A percentile compares a stretch with the other conserved stretches of the same genome.
Conservation (phyloP, 2,888 invertebrate species). For the Epistrophe eligans region DNA sequence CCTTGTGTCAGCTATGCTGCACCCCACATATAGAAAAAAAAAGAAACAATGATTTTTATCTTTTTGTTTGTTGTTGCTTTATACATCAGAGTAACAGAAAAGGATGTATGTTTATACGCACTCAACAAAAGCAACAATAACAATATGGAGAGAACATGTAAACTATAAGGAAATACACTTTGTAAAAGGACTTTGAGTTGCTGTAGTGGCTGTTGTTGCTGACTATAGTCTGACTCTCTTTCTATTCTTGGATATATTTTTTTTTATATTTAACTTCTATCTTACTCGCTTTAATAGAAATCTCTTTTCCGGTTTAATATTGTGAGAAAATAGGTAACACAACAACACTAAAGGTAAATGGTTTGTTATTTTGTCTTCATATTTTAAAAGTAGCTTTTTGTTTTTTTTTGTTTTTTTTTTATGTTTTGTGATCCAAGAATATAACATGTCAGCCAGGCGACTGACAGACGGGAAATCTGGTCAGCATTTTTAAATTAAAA, state of each 20-base stretch:
- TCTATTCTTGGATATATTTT: slow-evolving; percentile 13
- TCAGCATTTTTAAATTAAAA: slow-evolving; percentile 55
- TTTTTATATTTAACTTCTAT: neutral
- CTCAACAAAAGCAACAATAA: slow-evolving; percentile 45
- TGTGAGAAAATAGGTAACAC: slow-evolving; percentile 33
- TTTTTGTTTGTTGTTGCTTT: slow-evolving; percentile 43
- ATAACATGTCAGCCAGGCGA: slow-evolving; percentile 14
- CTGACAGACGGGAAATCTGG: slow-evolving; percentile 26
- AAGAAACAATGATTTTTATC: slow-evolving; percentile 42
- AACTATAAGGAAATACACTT: slow-evolving; percentile 17
- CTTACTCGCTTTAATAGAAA: slow-evolving; percentile 34
- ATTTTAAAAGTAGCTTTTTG: slow-evolving; percentile 25
- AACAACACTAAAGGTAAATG: slow-evolving; percentile 21
- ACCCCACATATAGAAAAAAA: slow-evolving; percentile 24
- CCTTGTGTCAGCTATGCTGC: slow-evolving; percentile 67
- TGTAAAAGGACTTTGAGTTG: slow-evolving; percentile 20
- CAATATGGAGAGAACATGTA: slow-evolving; percentile 8
- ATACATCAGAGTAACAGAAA: slow-evolving; percentile 3
- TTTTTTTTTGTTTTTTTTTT: neutral
- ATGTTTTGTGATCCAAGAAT: slow-evolving; percentile 25
- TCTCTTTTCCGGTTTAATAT: slow-evolving; percentile 56
- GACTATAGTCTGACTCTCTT: slow-evolving; percentile 42
- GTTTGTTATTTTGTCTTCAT: slow-evolving; percentile 20
- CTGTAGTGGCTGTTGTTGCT: neutral
- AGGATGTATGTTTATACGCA: slow-evolving; percentile 34